Evolutionary conservation across 2,113 vertebrate genomes (phyloP).

Genomic region (Zapornia atra): DNA sequence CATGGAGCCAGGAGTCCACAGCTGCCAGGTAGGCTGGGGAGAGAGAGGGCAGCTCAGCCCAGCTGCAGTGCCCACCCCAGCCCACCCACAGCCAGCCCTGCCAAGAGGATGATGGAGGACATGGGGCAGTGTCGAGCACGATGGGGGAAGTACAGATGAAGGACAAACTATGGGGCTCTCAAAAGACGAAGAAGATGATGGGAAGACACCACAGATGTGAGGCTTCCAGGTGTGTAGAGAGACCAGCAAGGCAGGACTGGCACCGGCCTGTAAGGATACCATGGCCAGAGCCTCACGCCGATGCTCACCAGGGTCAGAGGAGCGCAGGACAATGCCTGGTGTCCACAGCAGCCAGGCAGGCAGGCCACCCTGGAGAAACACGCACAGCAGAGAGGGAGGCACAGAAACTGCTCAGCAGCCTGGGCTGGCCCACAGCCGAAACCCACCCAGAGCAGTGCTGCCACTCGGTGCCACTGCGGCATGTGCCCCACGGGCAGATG

Average conservation of each 20-base stretch:
- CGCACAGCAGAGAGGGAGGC: background rate
- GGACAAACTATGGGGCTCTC: background rate
- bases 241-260: fast-evolving
- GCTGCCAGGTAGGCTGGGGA: conserved; percentile 86
- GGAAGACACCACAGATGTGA: fast-evolving
- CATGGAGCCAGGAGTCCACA: conserved; percentile 87
- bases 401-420: background rate
- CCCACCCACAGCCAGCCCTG: background rate
- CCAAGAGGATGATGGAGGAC: background rate
- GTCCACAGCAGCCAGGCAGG: conserved; percentile 93
- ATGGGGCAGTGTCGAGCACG: fast-evolving
- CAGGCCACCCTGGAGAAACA: conserved; percentile 86
- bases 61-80: background rate
- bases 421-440: background rate
- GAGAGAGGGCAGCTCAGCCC: background rate
- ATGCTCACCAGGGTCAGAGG: conserved; percentile 84
- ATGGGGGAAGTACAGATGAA: background rate
- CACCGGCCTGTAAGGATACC: background rate
- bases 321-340: conserved; percentile 85
- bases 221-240: background rate
- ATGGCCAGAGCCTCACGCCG: background rate
- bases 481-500: fast-evolving
- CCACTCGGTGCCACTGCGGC: fast-evolving
- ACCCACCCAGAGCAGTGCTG: fast-evolving
- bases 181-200: background rate